Percentiles rank a stretch among this genome's conserved stretches.
Evolutionary conservation across 2,113 vertebrate species (phyloP).

Genomic region (Oenanthe melanoleuca): DNA sequence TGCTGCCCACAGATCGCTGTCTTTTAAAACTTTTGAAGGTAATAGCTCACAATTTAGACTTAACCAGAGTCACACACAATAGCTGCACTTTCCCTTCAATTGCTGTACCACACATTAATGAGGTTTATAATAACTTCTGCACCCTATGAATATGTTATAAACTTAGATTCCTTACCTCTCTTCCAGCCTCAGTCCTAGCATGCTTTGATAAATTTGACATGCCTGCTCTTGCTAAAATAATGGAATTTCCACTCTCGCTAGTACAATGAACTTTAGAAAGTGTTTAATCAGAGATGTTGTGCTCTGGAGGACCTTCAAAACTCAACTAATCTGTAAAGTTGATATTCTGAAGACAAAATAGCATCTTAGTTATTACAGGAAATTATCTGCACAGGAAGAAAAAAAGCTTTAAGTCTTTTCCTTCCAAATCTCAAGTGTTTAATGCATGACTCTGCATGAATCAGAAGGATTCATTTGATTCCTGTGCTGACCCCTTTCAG

Average conservation of each 20-base stretch:
- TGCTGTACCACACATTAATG: conserved; percentile 24
- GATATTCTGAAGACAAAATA: conserved; percentile 72
- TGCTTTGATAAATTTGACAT: conserved; percentile 51
- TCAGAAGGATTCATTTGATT: conserved; percentile 69
- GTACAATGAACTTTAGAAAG: conserved; percentile 67
- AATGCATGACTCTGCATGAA: conserved; percentile 79
- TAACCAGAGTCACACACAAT: neutral
- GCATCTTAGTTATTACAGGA: conserved; percentile 70
- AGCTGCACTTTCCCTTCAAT: conserved; percentile 1
- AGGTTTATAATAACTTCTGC: conserved; percentile 56
- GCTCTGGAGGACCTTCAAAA: conserved; percentile 64
- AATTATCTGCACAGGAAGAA: conserved; percentile 73
- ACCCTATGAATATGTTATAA: conserved; percentile 33
- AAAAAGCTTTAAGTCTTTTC: conserved; percentile 59
- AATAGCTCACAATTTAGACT: neutral
- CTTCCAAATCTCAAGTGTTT: conserved; percentile 75
- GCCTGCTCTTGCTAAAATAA: conserved; percentile 64
- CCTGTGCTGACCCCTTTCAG: conserved; percentile 63
- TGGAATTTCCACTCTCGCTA: conserved; percentile 54
- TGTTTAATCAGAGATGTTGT: conserved; percentile 71
- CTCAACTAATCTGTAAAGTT: conserved; percentile 72
- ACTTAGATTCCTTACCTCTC: neutral
- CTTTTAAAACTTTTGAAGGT: neutral
- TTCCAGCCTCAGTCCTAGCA: neutral
- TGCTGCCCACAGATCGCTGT: neutral